Base-by-base conservation (phyloP, 92 coral and sea anemone genomes). In the Scolanthus callimorphus region DNA sequence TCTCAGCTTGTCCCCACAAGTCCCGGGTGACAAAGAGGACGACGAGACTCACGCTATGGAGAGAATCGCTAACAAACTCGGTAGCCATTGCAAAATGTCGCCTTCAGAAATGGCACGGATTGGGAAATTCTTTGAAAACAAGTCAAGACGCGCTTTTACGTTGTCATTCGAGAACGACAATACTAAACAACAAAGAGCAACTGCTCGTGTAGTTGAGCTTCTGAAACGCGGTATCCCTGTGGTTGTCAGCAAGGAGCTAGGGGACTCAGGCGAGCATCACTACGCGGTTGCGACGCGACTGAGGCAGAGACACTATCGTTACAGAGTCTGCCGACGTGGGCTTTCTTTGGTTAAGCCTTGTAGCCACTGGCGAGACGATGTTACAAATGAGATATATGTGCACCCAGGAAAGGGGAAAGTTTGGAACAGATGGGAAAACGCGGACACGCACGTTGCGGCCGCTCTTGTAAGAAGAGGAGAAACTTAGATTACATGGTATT, bases 251-350 rank as follows among this genome's bases (percentile, higher is more conserved):
- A 73, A 70, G 47, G 79, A 72, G 51, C 51, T 76, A 9, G 63
- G 57, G 2, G 61, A 39, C 12, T 41, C 56, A 3, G 62, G 31
- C 6, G 64, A 59, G 53, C 78, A 88, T 27, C 70, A 76, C 41
- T 88, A 83, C 47, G 63, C 76, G 25, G 84, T 88, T 4, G 96
- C 57, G 27, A 83, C 96, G 20, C 55, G 68, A 51, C 52, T 88
- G 49, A 63, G 86, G 21, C 86, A 73, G 53, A 82, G 81, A 10
- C 20, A 34, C 11, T 51, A 39, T 27, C 61, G 59, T 19, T 88
- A 83, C 61, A 69, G 96, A 15, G 31, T 51, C 31, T 88, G 96
- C 49, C 27, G 43, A 15, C 27, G 37, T 10, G n/a, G n/a, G n/a
- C n/a, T n/a, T n/a, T n/a, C n/a, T n/a, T n/a, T n/a, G n/a, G 17